Conservation (phyloP, 2,113 vertebrate genomes). For the Papio anubis region DNA sequence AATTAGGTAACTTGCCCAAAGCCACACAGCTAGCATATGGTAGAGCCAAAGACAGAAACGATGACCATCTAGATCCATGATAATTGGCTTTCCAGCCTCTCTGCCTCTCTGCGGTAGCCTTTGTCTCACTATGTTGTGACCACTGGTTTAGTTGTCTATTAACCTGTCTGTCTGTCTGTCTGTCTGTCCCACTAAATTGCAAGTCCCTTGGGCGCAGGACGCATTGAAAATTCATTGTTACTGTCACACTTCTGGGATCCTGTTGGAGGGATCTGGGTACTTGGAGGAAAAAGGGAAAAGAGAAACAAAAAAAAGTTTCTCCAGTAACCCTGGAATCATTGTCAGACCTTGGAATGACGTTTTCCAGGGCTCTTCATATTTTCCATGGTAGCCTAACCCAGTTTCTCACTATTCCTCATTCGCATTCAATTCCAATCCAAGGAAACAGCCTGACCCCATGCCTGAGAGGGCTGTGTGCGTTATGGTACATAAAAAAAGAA, state of each 20-base stretch:
- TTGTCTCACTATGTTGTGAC: not conserved
- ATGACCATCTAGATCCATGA: not conserved
- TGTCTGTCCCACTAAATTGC: not conserved
- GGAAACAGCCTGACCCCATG: slow-evolving; percentile 61
- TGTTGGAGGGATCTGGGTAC: not conserved
- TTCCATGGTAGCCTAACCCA: slow-evolving; percentile 70
- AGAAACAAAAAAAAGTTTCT: not conserved
- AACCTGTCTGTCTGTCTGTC: not conserved
- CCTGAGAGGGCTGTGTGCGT: slow-evolving; percentile 72
- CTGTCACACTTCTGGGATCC: not conserved
- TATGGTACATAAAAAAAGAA: slow-evolving; percentile 83
- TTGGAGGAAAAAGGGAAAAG: not conserved
- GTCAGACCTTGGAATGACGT: slow-evolving; percentile 44
- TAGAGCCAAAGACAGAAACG: not conserved
- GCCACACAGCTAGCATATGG: not conserved
- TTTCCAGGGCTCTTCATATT: slow-evolving; percentile 56
- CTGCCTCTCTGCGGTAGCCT: accelerated
- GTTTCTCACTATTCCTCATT: slow-evolving; percentile 64
- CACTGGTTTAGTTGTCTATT: not conserved
- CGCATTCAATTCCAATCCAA: slow-evolving; percentile 38
- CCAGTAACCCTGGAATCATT: slow-evolving; percentile 18
- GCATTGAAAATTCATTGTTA: not conserved
- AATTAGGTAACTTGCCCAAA: not conserved
- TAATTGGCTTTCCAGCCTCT: not conserved
- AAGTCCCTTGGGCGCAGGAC: not conserved